Conservation (phyloP, 2,113 vertebrate genomes). For the Siphamia tubifer region DNA sequence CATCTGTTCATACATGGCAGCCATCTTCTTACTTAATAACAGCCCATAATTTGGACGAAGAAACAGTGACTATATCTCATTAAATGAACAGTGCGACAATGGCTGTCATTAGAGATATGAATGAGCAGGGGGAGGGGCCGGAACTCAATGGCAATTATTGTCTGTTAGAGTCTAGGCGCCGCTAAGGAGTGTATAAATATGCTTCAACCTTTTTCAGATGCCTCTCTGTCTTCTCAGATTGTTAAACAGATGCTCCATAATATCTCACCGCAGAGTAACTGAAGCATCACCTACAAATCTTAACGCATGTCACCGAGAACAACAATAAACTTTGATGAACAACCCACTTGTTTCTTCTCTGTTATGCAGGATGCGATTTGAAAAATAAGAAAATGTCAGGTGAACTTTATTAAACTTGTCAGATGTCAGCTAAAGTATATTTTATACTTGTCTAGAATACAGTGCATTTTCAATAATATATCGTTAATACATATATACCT, state of each 20-base stretch:
- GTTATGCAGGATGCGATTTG: background rate
- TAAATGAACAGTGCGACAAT: slow-evolving; percentile 46
- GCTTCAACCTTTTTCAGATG: slow-evolving; percentile 26
- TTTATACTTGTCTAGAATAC: too few relatives aligned
- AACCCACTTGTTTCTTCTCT: background rate
- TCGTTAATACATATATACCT: too few relatives aligned
- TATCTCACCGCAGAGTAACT: background rate
- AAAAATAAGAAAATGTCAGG: background rate
- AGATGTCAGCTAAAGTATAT: background rate
- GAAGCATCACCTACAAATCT: slow-evolving; percentile 25
- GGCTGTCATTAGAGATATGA: slow-evolving; percentile 30
- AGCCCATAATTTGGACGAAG: slow-evolving; percentile 57
- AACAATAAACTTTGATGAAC: slow-evolving; percentile 11
- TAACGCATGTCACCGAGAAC: slow-evolving; percentile 6
- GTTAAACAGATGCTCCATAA: slow-evolving; percentile 36
- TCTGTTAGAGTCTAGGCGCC: slow-evolving; percentile 11
- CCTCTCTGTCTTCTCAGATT: slow-evolving; percentile 31
- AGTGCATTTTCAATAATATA: too few relatives aligned
- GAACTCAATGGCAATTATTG: slow-evolving; percentile 31
- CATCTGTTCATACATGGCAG: slow-evolving; percentile 64
- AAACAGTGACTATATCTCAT: slow-evolving; percentile 67
- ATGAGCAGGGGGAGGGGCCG: slow-evolving; percentile 2
- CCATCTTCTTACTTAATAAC: slow-evolving; percentile 63
- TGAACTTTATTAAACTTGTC: background rate
- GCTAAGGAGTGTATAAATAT: slow-evolving; percentile 30